A percentile compares a stretch with the other conserved stretches of the same genome.
These are phyloP conservation scores for Spodoptera exigua DNA, from an alignment of 2,888 invertebrate species.

Conservation along the genomic window DNA sequence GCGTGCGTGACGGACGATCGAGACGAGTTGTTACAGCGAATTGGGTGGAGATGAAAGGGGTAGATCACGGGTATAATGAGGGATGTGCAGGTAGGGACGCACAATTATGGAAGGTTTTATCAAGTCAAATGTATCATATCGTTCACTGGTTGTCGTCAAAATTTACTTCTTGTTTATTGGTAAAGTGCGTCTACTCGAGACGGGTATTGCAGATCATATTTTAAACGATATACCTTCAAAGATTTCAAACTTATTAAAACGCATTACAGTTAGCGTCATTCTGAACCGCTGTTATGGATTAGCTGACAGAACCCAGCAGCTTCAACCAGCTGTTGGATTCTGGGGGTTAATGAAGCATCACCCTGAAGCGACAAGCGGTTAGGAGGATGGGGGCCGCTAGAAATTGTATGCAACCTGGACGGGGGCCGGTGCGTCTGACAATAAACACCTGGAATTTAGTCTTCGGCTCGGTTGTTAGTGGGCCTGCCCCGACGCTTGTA, in stretches of 20 bases:
- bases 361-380: conserved; percentile 75
- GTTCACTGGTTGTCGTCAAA: no score
- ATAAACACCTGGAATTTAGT: conserved; percentile 75
- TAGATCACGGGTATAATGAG: conserved; percentile 26
- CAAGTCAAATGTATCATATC: background rate
- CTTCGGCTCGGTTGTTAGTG: conserved; percentile 82
- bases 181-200: no score
- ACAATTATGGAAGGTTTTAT: background rate
- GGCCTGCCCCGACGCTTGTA: conserved; percentile 87
- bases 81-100: conserved; percentile 27
- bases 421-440: conserved; percentile 75
- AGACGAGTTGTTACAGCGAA: conserved; percentile 33
- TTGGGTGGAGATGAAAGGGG: conserved; percentile 29
- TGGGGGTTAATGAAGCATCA: conserved; percentile 80
- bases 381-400: conserved; percentile 71
- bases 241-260: conserved; percentile 37
- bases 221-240: no score
- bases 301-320: conserved; percentile 39
- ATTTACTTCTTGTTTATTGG: no score
- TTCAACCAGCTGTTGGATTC: conserved; percentile 30
- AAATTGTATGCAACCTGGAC: conserved; percentile 82
- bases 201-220: no score
- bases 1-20: conserved; percentile 33
- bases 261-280: conserved; percentile 54
- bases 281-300: conserved; percentile 52